Evolutionary conservation across 2,797 vertebrate species (phyloP), one percentile per base, ranked within the genome.

Genomic region (Trematomus bernacchii): DNA sequence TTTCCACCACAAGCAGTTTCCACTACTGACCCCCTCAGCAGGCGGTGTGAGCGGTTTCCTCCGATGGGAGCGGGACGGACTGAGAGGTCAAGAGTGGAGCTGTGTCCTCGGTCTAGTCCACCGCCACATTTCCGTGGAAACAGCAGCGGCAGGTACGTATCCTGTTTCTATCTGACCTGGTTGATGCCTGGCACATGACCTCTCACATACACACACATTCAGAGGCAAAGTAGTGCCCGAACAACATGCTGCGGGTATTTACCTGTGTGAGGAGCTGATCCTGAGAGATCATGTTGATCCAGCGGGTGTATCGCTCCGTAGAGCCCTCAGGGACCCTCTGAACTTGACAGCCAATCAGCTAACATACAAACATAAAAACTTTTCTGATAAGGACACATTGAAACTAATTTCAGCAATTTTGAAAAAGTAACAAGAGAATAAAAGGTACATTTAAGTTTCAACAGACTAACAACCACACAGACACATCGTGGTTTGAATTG

Each of bases 181-280:
- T 18, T 63, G 73, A 85, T 63, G 82, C 57, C 86, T 90, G 92
- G 85, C 89, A 92, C 84, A 68, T 77, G 92, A 93, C 89, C 92
- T 67, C 77, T 52, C 37, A 43, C 51, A 58, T 3, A 52, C 42
- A 66, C 23, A 57, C 69, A 69, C 21, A 64, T 21, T 33, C 27
- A 64, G 43, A 58, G 3, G 11, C 54, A 33, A 6, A 9, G 7
- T 15, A 14, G 13, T 19, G 33, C 11, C 71, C 44, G 23, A n/a
- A 79, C 33, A 62, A 16, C 15, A 15, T 21, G 54, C 30, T 19
- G 42, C 2, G 2, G 18, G 55, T 52, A 27, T 73, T 72, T 93
- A 99, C 98, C 97, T 99, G 98, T 53, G 96, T 97, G 42, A 95
- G 75, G 12, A 99, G 97, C 69, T 99, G 97, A 0, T 96, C 93